Conservation (phyloP, 1,140 invertebrate species). For the Pteromalus puparum region DNA sequence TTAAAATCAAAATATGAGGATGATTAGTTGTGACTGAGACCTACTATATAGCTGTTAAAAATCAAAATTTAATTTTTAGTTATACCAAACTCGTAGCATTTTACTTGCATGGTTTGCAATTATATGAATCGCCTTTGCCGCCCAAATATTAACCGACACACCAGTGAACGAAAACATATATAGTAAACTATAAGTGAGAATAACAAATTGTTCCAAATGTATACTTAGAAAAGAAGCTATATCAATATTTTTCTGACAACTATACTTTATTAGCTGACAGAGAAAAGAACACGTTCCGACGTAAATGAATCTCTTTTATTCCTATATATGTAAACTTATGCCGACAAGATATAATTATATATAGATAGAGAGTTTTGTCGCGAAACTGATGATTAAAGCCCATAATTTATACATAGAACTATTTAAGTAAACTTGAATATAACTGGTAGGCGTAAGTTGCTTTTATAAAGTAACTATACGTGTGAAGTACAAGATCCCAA, state of each 20-base stretch:
- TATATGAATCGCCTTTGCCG: not conserved
- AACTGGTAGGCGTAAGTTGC: slow-evolving; percentile 45
- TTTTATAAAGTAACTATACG: slow-evolving; percentile 52
- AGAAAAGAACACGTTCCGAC: too few relatives aligned
- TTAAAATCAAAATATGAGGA: not conserved
- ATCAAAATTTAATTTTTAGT: not conserved
- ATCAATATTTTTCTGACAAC: not conserved
- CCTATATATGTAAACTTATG: not conserved
- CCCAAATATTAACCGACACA: not conserved
- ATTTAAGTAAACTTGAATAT: slow-evolving; percentile 31
- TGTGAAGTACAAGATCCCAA: slow-evolving; percentile 39
- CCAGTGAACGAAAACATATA: not conserved
- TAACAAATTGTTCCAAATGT: not conserved
- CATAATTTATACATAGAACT: slow-evolving; percentile 25
- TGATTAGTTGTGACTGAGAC: not conserved
- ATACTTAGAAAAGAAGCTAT: slow-evolving; percentile 12
- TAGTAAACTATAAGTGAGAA: not conserved
- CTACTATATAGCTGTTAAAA: not conserved
- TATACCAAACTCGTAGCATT: not conserved
- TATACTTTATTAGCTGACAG: not conserved
- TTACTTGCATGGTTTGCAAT: not conserved
- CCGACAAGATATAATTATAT: slow-evolving; percentile 12
- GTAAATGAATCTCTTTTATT: slow-evolving; percentile 28
- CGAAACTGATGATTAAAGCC: slow-evolving; percentile 3
- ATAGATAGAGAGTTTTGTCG: not conserved